Evolutionary conservation across 2,797 vertebrate species (phyloP), one percentile per base, ranked within the genome.

Genomic region (Characodon lateralis): DNA sequence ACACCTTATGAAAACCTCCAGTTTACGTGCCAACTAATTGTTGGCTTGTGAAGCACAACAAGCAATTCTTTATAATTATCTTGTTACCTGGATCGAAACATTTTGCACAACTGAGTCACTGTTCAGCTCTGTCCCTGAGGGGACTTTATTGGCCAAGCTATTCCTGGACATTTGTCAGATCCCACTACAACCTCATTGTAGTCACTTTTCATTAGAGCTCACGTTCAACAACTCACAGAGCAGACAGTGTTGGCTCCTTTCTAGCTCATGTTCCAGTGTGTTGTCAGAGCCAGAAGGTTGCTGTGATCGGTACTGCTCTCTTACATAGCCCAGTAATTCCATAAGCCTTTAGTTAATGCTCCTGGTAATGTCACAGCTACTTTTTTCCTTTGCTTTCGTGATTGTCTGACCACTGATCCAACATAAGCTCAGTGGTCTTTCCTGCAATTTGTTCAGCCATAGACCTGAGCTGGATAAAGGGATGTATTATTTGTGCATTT

Each of bases 51-150:
- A 6, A 70, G 73, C 56, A 77, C 77, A 72, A 71, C 61, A 83
- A 35, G n/a, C 66, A 85, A 46, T 78, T 73, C 91, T 91, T 91
- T 92, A 90, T 91, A 92, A 90, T 51, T 18, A 26, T 76, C 71
- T 78, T 71, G 76, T 71, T 80, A 79, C 39, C 74, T 61, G 66
- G 79, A 82, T 72, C 82, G 82, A 91, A 93, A 93, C 92, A 93
- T 94, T 95, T 93, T 83, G 90, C 82, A 91, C 72, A 53, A 66
- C 79, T 95, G 94, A 95, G 89, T 95, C 86, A 86, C 80, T 73
- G 79, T 76, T 69, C 78, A 75, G 76, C 70, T 84, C 82, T 73
- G 63, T 78, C 88, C 86, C 81, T 39, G 78, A 70, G 43, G 77
- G 71, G 56, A 84, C 78, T 91, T 89, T 87, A 91, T 91, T 91